phyloP scores from a whole-genome alignment of 1,140 invertebrate species.

The Oryctes rhinoceros region DNA sequence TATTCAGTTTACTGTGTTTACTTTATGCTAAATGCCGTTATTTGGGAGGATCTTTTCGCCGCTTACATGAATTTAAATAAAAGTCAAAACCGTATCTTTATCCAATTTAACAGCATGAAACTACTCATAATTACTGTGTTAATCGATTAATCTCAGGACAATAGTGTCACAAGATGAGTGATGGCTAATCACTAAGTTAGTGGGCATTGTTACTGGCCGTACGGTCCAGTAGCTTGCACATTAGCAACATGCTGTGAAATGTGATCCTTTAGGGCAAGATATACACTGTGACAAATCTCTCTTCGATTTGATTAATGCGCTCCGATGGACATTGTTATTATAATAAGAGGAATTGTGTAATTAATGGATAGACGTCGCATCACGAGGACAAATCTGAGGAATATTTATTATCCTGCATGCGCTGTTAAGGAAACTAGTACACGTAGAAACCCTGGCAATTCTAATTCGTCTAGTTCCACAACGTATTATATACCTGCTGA shows the following conservation, averaged over 20 bases:
- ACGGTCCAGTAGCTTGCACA: constrained; percentile 49
- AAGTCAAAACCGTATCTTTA: not conserved
- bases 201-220: constrained; percentile 49
- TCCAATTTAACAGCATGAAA: constrained; percentile 4
- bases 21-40: too few species aligned
- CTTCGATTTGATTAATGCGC: constrained; percentile 40
- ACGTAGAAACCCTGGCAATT: not conserved
- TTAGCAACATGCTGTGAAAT: constrained; percentile 50
- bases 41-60: too few species aligned
- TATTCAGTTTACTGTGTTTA: too few species aligned
- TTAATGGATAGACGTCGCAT: constrained; percentile 23
- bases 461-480: too few species aligned
- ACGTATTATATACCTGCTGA: too few species aligned
- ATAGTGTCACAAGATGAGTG: constrained; percentile 52
- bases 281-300: constrained; percentile 47
- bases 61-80: too few species aligned
- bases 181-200: constrained; percentile 54
- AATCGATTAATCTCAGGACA: constrained; percentile 54
- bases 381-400: not conserved
- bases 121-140: constrained; percentile 41
- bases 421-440: not conserved
- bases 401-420: not conserved
- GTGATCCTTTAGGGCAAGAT: constrained; percentile 45
- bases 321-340: constrained; percentile 37
- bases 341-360: constrained; percentile 34